These are phyloP conservation scores for Oxygymnocypris stewartii DNA, from an alignment of 2,113 vertebrate genomes.

Conservation along the genomic window DNA sequence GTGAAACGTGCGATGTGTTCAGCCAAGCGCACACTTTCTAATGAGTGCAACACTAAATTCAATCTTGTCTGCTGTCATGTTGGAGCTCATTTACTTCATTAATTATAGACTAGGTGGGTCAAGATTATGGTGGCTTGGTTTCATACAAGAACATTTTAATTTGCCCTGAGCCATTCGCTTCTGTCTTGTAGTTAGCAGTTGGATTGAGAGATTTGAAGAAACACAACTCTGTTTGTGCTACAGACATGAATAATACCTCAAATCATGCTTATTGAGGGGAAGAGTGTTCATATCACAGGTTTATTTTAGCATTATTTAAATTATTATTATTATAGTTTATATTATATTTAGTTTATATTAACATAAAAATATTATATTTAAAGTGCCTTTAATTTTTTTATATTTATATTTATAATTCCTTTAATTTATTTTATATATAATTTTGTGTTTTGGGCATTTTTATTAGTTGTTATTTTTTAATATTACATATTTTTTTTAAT, in stretches of 20 bases:
- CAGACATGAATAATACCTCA: not conserved
- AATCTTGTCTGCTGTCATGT: slow-evolving; percentile 14
- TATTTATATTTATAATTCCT: no score
- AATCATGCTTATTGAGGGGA: not conserved
- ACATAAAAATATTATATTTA: no score
- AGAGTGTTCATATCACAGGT: not conserved
- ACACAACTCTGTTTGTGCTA: not conserved
- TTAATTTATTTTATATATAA: no score
- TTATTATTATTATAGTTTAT: not conserved
- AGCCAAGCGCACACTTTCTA: not conserved
- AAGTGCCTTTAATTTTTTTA: no score
- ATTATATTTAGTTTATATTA: not conserved
- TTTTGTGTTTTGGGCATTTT: no score
- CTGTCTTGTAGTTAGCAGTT: not conserved
- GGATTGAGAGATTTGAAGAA: not conserved
- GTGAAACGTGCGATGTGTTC: not conserved
- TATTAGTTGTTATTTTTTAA: no score
- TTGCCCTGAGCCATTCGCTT: not conserved
- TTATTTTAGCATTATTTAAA: not conserved
- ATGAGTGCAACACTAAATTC: slow-evolving; percentile 1
- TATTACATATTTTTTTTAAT: no score
- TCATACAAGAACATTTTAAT: not conserved
- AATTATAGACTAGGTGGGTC: slow-evolving; percentile 21
- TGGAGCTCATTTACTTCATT: slow-evolving; percentile 16
- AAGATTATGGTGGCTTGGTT: slow-evolving; percentile 8